Evolutionary conservation across 2,797 vertebrate species (phyloP), one percentile per base, ranked within the genome.

Genomic region (Cetoscarus ocellatus): DNA sequence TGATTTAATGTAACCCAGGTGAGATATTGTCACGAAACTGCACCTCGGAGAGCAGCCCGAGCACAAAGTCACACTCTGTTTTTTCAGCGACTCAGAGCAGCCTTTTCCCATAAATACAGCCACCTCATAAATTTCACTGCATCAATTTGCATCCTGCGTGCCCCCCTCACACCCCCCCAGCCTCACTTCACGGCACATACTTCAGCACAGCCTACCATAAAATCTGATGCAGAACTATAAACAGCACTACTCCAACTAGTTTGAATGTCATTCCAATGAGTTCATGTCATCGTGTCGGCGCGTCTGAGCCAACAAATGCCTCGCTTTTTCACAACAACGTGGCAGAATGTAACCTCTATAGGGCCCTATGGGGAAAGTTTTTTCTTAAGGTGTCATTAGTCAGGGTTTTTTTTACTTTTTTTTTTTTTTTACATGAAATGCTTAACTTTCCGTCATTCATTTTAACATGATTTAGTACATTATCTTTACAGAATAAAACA

Each of bases 71-170:
- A 56, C 43, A 14, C 54, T 53, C 10, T 51, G 60, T 75, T 71
- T 69, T 27, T 76, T 81, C 72, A 61, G 61, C 53, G 56, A 42
- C 59, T 40, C 51, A 8, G 10, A 64, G 39, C 58, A 75, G 55
- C 60, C 35, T 68, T 78, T 73, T 64, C 58, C 73, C 73, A 85
- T 87, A 83, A 88, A 86, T 73, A 60, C 39, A 70, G 54, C 73
- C 75, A 52, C 54, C 81, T 80, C 73, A 48, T 88, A 77, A 82
- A 86, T 75, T 70, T 54, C 60, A 58, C 71, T 42, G 77, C 81
- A 68, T 71, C 58, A 45, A 19, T 80, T 76, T 73, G 77, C 70
- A 73, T 86, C 48, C 53, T 12, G 50, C 60, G 67, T 58, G 71
- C 43, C 61, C 81, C 48, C n/a, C n/a, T n/a, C n/a, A n/a, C n/a